Evolutionary conservation across 2,797 vertebrate genomes (phyloP).

Genomic region (Fringilla coelebs): DNA sequence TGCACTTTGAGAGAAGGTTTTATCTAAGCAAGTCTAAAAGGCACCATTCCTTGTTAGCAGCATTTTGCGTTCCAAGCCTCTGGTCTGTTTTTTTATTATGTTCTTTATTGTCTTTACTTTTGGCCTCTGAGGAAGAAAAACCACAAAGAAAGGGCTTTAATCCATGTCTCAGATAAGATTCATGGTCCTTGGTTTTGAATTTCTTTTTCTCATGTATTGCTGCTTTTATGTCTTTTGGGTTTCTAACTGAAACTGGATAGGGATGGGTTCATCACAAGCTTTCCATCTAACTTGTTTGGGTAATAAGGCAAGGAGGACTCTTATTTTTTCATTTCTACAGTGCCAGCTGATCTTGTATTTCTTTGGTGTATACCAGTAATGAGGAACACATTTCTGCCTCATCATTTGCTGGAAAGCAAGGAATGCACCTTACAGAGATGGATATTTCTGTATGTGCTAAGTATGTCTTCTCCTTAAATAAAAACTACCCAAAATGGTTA

Average conservation of each 20-base stretch:
- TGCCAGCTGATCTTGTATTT: neutral
- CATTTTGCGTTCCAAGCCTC: neutral
- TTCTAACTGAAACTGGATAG: neutral
- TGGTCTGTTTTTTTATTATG: neutral
- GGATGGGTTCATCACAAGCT: neutral
- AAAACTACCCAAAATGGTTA: neutral
- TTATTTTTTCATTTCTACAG: neutral
- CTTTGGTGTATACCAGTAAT: neutral
- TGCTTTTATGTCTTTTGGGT: neutral
- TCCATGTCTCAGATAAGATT: neutral
- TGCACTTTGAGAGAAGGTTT: neutral
- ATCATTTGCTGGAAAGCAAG: neutral
- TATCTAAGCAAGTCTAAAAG: slow-evolving; percentile 11
- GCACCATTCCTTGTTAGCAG: slow-evolving; percentile 4
- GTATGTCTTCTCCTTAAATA: neutral
- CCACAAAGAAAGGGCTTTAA: neutral
- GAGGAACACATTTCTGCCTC: neutral
- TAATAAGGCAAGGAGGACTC: neutral
- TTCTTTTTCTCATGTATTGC: neutral
- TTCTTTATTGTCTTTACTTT: slow-evolving; percentile 23
- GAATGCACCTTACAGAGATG: neutral
- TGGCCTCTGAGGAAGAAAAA: neutral
- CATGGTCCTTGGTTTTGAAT: neutral
- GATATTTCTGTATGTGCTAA: neutral
- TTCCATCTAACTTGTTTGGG: neutral